Percentiles rank a stretch among this genome's conserved stretches.
phyloP scores from a whole-genome alignment of 2,888 invertebrate genomes.

The Eudemis profundana region DNA sequence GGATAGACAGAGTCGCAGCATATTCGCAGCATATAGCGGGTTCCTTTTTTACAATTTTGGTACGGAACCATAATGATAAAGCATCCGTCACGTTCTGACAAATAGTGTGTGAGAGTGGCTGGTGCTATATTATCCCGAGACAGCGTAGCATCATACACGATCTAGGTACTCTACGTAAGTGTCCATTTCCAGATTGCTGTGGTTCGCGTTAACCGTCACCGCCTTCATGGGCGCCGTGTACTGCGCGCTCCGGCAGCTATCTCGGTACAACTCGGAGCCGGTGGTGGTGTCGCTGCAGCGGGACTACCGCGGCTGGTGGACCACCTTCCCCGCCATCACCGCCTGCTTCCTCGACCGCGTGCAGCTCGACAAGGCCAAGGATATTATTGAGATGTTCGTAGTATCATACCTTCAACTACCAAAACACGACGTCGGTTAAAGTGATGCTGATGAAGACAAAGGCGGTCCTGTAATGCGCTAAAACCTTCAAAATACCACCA shows the following conservation, averaged over 20 bases:
- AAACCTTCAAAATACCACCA: no score
- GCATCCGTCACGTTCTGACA: no score
- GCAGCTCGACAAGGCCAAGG: constrained; percentile 63
- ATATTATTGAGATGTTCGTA: constrained; percentile 61
- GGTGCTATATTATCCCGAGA: no score
- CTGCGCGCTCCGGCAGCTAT: constrained; percentile 72
- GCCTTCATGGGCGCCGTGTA: constrained; percentile 74
- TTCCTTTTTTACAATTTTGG: no score
- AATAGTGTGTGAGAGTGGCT: no score
- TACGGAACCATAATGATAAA: no score
- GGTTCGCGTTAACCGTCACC: constrained; percentile 65
- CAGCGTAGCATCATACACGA: no score
- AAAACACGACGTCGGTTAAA: no score
- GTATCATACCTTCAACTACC: not conserved
- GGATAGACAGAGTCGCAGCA: no score
- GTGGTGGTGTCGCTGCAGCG: constrained; percentile 78
- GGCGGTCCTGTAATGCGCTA: no score
- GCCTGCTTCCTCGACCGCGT: constrained; percentile 74
- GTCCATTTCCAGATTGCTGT: constrained; percentile 61
- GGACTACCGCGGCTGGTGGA: constrained; percentile 77
- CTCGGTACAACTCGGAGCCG: constrained; percentile 73
- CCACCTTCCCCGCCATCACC: constrained; percentile 77
- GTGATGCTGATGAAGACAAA: no score
- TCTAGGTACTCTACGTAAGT: not conserved
- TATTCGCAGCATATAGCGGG: no score